These are phyloP conservation scores for Hystrix brachyura DNA, from an alignment of 2,113 vertebrate genomes.

Conservation along the genomic window DNA sequence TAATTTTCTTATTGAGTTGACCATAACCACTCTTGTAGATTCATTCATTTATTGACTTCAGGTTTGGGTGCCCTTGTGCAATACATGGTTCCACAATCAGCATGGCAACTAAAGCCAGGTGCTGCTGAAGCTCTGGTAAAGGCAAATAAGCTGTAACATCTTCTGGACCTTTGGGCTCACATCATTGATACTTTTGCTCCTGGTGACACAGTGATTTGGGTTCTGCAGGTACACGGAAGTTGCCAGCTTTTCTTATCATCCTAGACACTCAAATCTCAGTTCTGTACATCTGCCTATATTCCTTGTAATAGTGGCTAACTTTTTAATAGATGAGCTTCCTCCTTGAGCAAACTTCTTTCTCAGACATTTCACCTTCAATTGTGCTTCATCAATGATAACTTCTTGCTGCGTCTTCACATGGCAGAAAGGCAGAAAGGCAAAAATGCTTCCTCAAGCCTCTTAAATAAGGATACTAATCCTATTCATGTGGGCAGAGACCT, in stretches of 20 bases:
- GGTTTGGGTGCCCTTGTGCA: neutral
- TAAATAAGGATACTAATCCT: neutral
- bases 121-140: neutral
- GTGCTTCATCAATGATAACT: neutral
- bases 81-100: neutral
- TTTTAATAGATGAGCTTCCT: neutral
- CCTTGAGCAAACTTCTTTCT: neutral
- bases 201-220: neutral
- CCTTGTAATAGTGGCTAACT: neutral
- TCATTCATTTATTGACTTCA: neutral
- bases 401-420: neutral
- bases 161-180: neutral
- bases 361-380: neutral
- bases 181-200: neutral
- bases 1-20: neutral
- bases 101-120: neutral
- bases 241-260: neutral
- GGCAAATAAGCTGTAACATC: neutral
- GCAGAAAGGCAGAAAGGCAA: neutral
- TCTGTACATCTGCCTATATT: neutral
- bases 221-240: neutral
- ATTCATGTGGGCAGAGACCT: neutral
- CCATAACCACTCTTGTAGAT: neutral
- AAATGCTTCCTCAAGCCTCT: neutral
- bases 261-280: neutral